phyloP scores from a whole-genome alignment of 2,888 invertebrate species.

The Chouioia cunea region DNA sequence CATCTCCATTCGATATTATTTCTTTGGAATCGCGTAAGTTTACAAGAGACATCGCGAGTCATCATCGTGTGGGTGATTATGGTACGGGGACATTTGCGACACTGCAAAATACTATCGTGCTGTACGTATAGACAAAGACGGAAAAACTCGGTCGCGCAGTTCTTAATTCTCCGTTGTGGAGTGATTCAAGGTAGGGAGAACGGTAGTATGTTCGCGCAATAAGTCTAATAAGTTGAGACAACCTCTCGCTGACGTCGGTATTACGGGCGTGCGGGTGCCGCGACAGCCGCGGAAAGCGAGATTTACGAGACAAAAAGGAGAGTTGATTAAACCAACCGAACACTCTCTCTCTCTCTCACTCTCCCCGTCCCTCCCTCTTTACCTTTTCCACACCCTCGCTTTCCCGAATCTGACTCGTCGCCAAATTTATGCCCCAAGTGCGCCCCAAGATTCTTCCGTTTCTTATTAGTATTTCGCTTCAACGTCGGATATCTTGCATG shows the following conservation, averaged over 20 bases:
- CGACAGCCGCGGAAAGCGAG: conserved; percentile 46
- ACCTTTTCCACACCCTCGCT: conserved; percentile 1
- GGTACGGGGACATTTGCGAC: too few relatives aligned
- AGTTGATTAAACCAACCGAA: conserved; percentile 54
- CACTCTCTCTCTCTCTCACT: conserved; percentile 36
- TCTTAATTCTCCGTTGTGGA: too few relatives aligned
- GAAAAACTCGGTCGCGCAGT: too few relatives aligned
- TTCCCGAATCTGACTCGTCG: conserved; percentile 24
- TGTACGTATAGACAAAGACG: too few relatives aligned
- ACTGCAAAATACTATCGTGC: too few relatives aligned
- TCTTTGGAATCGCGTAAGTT: too few relatives aligned
- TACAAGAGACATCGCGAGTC: too few relatives aligned
- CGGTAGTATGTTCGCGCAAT: conserved; percentile 10
- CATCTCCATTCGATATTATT: too few relatives aligned
- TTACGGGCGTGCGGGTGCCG: background rate
- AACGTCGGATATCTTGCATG: background rate
- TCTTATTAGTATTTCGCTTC: conserved; percentile 10
- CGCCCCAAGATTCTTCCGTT: background rate
- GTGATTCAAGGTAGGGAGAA: too few relatives aligned
- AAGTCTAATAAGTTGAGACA: conserved; percentile 39
- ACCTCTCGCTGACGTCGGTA: conserved; percentile 35
- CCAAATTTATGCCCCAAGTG: conserved; percentile 14
- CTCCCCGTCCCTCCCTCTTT: background rate
- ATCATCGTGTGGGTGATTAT: too few relatives aligned
- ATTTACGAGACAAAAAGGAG: conserved; percentile 56